Evolutionary conservation across 2,797 vertebrate genomes (phyloP), one percentile per base, ranked within the genome.

Genomic region (Cheirogaleus major): DNA sequence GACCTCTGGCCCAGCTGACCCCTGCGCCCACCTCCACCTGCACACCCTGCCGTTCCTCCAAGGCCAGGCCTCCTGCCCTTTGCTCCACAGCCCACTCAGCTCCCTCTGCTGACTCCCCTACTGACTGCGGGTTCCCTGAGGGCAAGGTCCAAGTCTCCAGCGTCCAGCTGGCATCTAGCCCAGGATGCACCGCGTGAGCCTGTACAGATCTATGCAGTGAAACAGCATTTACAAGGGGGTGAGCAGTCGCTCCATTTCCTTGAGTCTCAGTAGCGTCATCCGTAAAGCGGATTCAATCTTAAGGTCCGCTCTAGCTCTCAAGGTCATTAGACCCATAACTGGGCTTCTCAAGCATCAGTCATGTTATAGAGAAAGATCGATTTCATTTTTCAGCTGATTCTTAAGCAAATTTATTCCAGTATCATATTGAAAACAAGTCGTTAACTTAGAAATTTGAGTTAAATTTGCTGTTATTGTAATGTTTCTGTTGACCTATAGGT

Each of bases 341-440:
- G 52, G 48, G 59, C 76, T 87, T 70, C 83, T 88, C 27, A 72
- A 55, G 52, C 61, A 18, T 82, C 32, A 57, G 50, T 65, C 43
- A n/a, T n/a, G 32, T 45, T 83, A 23, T 7, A 65, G 4, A 92
- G 67, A 72, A 70, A 32, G 25, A 20, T 57, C 38, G 9, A 23
- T 91, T 78, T 91, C 43, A 20, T 75, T 84, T 91, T 83, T 41
- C 32, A 65, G 25, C 30, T 69, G 69, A 61, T 73, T 87, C 63
- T 79, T 94, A 72, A 67, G 32, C 65, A 89, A 76, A 82, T 88
- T 30, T 78, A 83, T 70, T 78, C 61, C 70, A 88, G 12, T 57
- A 15, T 30, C 27, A 38, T 78, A 43, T 50, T 65, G 45, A 52
- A 78, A 94, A 83, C 63, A 72, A 95, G 65, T 89, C 55, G 15